These are phyloP conservation scores for Oenanthe melanoleuca DNA, from an alignment of 2,113 vertebrate genomes.

Conservation along the genomic window DNA sequence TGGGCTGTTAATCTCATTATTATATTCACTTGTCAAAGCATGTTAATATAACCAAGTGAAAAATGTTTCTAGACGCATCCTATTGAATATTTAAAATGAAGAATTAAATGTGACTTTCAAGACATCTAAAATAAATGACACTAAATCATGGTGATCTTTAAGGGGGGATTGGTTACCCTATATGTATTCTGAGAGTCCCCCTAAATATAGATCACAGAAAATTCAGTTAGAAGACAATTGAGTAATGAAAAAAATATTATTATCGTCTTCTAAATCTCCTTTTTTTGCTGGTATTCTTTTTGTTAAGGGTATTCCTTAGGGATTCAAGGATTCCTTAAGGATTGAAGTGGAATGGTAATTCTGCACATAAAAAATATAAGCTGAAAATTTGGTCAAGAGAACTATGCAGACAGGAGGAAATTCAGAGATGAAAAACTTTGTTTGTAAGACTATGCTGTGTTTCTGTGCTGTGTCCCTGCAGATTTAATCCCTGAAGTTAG, in stretches of 20 bases:
- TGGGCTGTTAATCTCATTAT: not conserved
- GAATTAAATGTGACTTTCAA: not conserved
- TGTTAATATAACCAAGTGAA: not conserved
- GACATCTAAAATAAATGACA: not conserved
- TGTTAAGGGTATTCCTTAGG: not conserved
- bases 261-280: not conserved
- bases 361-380: not conserved
- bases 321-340: not conserved
- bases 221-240: not conserved
- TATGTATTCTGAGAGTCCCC: not conserved
- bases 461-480: not conserved
- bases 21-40: conserved; percentile 1
- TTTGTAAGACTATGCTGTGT: not conserved
- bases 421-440: not conserved
- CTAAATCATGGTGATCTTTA: not conserved
- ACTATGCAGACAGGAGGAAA: not conserved
- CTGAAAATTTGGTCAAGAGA: not conserved
- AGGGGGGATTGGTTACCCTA: not conserved
- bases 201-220: not conserved
- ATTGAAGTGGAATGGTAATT: not conserved
- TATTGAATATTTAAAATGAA: conserved; percentile 5
- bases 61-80: not conserved
- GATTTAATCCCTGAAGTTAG: not conserved
- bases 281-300: not conserved
- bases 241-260: not conserved